Percentiles rank a stretch among this genome's conserved stretches.
These are phyloP conservation scores for Conus canariensis DNA, from an alignment of 2,888 invertebrate genomes.

Conservation along the genomic window DNA sequence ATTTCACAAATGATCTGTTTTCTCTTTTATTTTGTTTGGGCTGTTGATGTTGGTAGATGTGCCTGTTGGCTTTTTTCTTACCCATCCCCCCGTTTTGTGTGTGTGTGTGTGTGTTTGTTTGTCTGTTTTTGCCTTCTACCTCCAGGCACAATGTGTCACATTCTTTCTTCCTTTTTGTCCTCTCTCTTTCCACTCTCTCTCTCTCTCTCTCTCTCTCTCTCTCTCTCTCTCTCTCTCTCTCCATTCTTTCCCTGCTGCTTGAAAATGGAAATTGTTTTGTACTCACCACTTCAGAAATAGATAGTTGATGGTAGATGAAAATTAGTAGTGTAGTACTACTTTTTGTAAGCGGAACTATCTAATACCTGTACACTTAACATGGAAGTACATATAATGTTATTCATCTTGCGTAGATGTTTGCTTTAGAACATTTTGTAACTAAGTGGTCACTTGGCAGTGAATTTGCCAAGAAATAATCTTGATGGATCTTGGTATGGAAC, in stretches of 20 bases:
- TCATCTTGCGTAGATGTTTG: too few relatives aligned
- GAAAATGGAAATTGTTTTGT: not conserved
- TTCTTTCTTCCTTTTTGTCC: not conserved
- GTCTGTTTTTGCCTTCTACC: not conserved
- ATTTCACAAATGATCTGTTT: too few relatives aligned
- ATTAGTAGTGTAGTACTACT: too few relatives aligned
- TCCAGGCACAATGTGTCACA: slow-evolving; percentile 6
- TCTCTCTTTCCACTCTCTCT: slow-evolving; percentile 15
- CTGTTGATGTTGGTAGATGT: not conserved
- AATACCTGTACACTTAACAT: too few relatives aligned
- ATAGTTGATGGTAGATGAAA: too few relatives aligned
- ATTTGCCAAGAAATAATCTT: too few relatives aligned
- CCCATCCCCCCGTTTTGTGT: not conserved
- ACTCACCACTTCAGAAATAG: too few relatives aligned
- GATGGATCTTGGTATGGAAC: too few relatives aligned
- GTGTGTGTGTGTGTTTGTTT: not conserved
- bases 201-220: slow-evolving; percentile 25
- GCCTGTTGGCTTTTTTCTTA: not conserved
- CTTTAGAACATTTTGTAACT: too few relatives aligned
- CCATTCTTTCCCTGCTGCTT: not conserved
- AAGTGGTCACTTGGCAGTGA: too few relatives aligned
- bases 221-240: slow-evolving; percentile 20
- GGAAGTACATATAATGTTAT: too few relatives aligned
- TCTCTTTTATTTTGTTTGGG: not conserved
- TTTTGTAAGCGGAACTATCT: too few relatives aligned